Conservation (phyloP, 2,888 invertebrate species). For the Iphiclides podalirius region DNA sequence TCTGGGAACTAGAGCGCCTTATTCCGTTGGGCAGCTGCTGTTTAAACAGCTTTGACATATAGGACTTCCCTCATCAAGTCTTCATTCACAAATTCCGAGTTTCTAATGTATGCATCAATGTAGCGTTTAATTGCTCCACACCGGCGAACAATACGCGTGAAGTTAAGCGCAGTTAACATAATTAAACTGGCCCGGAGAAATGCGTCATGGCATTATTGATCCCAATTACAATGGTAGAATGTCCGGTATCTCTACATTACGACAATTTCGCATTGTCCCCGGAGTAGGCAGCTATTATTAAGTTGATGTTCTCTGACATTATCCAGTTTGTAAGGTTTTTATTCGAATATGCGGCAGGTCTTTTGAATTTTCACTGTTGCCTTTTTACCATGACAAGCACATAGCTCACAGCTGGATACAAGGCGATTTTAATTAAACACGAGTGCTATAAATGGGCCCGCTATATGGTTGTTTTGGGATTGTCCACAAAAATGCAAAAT, state of each 20-base stretch:
- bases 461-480: background rate
- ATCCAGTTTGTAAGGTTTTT: background rate
- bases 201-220: background rate
- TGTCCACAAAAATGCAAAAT: background rate
- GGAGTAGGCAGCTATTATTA: background rate
- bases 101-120: background rate
- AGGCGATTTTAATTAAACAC: background rate
- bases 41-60: background rate
- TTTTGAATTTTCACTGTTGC: too few relatives aligned
- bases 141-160: background rate
- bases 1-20: background rate
- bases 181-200: background rate
- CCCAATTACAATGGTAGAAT: background rate
- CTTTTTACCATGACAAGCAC: too few relatives aligned
- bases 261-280: background rate
- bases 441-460: background rate
- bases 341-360: too few relatives aligned
- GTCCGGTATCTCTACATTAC: conserved; percentile 3
- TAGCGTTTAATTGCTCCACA: background rate
- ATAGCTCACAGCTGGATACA: background rate
- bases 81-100: background rate
- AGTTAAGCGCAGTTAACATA: background rate
- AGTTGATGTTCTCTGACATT: background rate
- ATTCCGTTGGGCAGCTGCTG: conserved; percentile 1
- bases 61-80: background rate